Evolutionary conservation across 2,797 vertebrate species (phyloP).

Genomic region (Allobates femoralis): DNA sequence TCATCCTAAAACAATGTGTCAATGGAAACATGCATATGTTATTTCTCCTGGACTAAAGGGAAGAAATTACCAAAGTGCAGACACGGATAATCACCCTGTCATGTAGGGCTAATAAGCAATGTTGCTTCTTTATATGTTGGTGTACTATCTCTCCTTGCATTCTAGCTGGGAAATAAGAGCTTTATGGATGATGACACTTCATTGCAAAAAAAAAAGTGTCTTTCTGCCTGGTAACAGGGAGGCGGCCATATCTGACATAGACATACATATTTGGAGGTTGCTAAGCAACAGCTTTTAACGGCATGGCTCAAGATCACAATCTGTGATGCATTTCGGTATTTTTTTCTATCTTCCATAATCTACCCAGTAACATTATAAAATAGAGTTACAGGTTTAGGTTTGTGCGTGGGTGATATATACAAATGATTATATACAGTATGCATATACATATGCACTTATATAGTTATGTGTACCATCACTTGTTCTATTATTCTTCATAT

Average conservation of each 20-base stretch:
- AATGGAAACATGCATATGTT: too few species aligned
- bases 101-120: neutral
- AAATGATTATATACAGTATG: neutral
- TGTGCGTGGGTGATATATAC: neutral
- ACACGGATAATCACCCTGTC: too few species aligned
- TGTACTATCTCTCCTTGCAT: neutral
- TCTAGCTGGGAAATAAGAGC: neutral
- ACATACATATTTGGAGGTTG: conserved; percentile 44
- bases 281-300: conserved; percentile 30
- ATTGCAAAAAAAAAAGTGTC: neutral
- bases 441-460: neutral
- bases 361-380: neutral
- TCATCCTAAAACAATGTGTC: too few species aligned
- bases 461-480: too few species aligned
- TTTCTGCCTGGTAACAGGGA: conserved; percentile 59
- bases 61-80: too few species aligned
- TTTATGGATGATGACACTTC: neutral
- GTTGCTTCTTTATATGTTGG: neutral
- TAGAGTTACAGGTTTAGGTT: neutral
- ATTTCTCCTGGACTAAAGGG: too few species aligned
- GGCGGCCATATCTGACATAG: conserved; percentile 24
- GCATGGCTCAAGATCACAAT: neutral
- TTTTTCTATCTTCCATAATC: neutral
- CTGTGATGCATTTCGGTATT: neutral
- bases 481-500: too few species aligned